A percentile compares a stretch with the other conserved stretches of the same genome.
These are phyloP conservation scores for Temnothorax ravouxi DNA, from an alignment of 2,888 invertebrate species.

Conservation along the genomic window DNA sequence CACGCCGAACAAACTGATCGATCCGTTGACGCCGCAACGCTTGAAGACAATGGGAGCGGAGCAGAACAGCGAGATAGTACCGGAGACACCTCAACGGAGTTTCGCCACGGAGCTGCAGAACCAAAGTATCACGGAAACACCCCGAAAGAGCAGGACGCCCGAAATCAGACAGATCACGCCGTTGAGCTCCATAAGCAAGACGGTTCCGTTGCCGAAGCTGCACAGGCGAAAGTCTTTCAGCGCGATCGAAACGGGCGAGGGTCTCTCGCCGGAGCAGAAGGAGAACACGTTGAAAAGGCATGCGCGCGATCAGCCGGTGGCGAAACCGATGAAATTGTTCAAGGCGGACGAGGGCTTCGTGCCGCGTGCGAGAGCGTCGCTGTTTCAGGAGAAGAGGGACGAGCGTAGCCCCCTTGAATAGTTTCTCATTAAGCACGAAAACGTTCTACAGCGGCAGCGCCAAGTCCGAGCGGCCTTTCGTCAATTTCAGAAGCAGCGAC, in stretches of 20 bases:
- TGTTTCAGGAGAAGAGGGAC: conserved; percentile 79
- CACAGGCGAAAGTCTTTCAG: conserved; percentile 80
- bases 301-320: conserved; percentile 67
- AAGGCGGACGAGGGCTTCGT: conserved; percentile 75
- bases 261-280: conserved; percentile 76
- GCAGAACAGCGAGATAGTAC: conserved; percentile 69
- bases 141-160: conserved; percentile 75
- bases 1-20: conserved; percentile 58
- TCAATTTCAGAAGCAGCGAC: not conserved
- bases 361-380: conserved; percentile 81
- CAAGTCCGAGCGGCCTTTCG: conserved; percentile 12
- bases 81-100: conserved; percentile 79
- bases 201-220: conserved; percentile 77
- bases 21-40: conserved; percentile 28
- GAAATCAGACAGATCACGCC: conserved; percentile 79
- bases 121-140: conserved; percentile 75
- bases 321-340: conserved; percentile 70
- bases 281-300: conserved; percentile 75
- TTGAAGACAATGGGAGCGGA: not conserved
- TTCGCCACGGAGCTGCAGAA: conserved; percentile 69
- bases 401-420: conserved; percentile 51
- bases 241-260: conserved; percentile 66
- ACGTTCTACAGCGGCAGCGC: conserved; percentile 79
- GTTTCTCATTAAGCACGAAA: conserved; percentile 77
- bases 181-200: conserved; percentile 77